Conservation (phyloP, 2,888 invertebrate species). For the Blastobasis adustella region DNA sequence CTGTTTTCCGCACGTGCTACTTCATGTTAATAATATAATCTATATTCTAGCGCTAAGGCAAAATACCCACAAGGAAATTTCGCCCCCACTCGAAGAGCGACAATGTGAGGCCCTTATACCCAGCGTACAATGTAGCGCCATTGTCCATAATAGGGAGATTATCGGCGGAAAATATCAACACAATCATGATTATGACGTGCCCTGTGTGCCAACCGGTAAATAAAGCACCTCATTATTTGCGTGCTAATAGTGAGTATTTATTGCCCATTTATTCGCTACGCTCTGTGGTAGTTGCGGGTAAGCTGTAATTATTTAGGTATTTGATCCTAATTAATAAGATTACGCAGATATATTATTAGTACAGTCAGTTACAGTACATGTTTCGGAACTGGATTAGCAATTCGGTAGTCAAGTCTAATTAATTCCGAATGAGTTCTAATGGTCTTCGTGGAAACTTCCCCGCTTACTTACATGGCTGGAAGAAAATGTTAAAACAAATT, state of each 20-base stretch:
- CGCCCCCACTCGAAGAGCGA: slow-evolving; percentile 20
- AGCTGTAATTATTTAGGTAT: no score
- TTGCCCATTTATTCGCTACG: no score
- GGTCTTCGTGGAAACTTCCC: no score
- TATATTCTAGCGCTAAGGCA: slow-evolving; percentile 22
- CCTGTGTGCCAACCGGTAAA: slow-evolving; percentile 7
- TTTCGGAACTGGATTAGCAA: no score
- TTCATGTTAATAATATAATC: slow-evolving; percentile 25
- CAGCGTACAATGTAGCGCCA: slow-evolving; percentile 31
- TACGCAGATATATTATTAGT: no score
- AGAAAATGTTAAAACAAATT: slow-evolving; percentile 42
- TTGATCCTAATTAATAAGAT: no score
- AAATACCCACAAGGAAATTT: slow-evolving; percentile 22
- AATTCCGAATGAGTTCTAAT: no score
- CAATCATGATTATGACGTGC: slow-evolving; percentile 13
- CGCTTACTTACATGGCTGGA: slow-evolving; percentile 5
- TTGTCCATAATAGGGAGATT: slow-evolving; percentile 36
- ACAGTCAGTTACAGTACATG: no score
- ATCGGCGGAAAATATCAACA: slow-evolving; percentile 23
- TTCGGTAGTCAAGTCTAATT: no score
- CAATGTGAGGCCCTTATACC: slow-evolving; percentile 34
- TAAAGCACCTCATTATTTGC: neutral
- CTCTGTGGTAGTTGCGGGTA: no score
- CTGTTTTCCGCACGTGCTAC: slow-evolving; percentile 17
- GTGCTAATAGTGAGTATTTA: neutral